Evolutionary conservation across 2,113 vertebrate genomes (phyloP), one percentile per base, ranked within the genome.

Genomic region (Synodontis membranacea): DNA sequence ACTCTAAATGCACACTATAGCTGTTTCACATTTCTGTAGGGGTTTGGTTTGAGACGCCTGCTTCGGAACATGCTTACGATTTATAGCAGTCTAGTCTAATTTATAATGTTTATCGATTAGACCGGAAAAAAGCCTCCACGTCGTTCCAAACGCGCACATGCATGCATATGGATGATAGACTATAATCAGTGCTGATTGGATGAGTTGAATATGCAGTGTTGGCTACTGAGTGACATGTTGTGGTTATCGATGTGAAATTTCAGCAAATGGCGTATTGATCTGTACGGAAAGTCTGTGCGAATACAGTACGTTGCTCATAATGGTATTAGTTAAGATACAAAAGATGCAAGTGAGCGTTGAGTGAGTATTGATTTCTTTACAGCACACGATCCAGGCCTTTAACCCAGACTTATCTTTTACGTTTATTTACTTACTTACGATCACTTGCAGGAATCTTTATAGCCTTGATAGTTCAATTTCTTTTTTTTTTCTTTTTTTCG

Each of bases 11-110:
- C n/a, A 62, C 23, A 0, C 37, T 34, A 84, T 46, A 48, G 37
- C 10, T 2, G 12, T 81, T 87, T 87, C 62, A 84, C 83, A 88
- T 88, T 88, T 83, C 66, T 7, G 46, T 39, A 62, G 82, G 82
- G 78, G 31, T 62, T 70, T 39, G 68, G 50, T 82, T 84, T 37
- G 68, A 58, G 56, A 75, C 37, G 54, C 52, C 72, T 83, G 79
- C 58, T 9, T 52, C 52, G 56, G 79, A 83, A 56, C 78, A 76
- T 72, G 75, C 74, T 39, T 37, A 54, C 25, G 44, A 68, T 82
- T 31, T 50, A 68, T 25, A 34, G 4, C 0, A 21, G 15, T 83
- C 46, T 64, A 37, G 62, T 0, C 12, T 56, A 14, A 64, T 62
- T 82, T 80, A 80, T 56, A 58, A 58, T 7, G 54, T 28, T 60